phyloP scores from a whole-genome alignment of 2,888 invertebrate genomes.

The Agrochola macilenta region DNA sequence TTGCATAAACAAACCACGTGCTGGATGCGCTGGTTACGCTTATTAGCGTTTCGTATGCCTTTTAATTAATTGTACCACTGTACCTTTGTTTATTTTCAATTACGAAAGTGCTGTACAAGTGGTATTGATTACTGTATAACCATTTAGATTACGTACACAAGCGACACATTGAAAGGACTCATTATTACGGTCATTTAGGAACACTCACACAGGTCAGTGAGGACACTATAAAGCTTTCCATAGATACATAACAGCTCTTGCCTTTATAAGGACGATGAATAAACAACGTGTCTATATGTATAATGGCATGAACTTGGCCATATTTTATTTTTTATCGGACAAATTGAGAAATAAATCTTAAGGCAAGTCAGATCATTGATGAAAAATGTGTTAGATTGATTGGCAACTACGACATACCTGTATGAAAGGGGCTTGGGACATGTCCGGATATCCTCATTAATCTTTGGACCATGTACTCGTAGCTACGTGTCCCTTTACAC shows the following conservation, averaged over 20 bases:
- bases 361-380: slow-evolving; percentile 36
- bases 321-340: slow-evolving; percentile 9
- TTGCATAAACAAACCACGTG: slow-evolving; percentile 61
- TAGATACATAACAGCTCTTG: slow-evolving; percentile 2
- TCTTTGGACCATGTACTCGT: slow-evolving; percentile 48
- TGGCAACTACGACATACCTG: slow-evolving; percentile 21
- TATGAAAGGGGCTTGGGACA: slow-evolving; percentile 26
- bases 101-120: slow-evolving; percentile 35
- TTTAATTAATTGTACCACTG: slow-evolving; percentile 45
- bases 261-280: slow-evolving; percentile 22
- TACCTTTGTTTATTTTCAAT: slow-evolving; percentile 56
- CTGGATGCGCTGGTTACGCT: slow-evolving; percentile 38
- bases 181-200: slow-evolving; percentile 19
- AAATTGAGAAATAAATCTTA: slow-evolving; percentile 42
- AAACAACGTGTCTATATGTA: slow-evolving; percentile 4
- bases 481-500: slow-evolving; percentile 39
- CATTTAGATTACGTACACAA: slow-evolving; percentile 32
- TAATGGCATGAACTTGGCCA: slow-evolving; percentile 4
- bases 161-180: slow-evolving; percentile 18
- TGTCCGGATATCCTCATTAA: slow-evolving; percentile 59
- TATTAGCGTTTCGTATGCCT: slow-evolving; percentile 34
- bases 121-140: slow-evolving; percentile 48
- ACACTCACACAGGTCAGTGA: no score
- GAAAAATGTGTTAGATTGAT: slow-evolving; percentile 57
- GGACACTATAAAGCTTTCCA: slow-evolving; percentile 26